Conservation (phyloP, 1,140 invertebrate genomes). For the Drosophila sp. region DNA sequence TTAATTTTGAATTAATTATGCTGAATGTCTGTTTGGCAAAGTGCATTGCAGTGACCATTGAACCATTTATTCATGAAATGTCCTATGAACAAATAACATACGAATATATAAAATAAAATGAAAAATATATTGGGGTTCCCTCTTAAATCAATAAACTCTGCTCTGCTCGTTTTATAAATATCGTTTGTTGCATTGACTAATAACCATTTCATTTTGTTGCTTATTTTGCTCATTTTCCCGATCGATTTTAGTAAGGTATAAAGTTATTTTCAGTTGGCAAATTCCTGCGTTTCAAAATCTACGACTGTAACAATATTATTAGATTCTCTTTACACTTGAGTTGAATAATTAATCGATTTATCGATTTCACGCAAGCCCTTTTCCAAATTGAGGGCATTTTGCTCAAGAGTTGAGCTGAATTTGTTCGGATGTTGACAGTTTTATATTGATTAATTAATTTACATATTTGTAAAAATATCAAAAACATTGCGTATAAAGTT, state of each 20-base stretch:
- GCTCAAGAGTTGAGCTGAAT: not conserved
- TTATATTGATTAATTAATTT: slow-evolving; percentile 28
- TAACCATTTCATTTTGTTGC: slow-evolving; percentile 39
- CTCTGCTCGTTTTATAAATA: slow-evolving; percentile 59
- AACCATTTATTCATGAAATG: slow-evolving; percentile 77
- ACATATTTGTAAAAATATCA: slow-evolving; percentile 49
- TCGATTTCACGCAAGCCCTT: too few species aligned
- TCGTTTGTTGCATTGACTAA: slow-evolving; percentile 77
- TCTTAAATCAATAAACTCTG: slow-evolving; percentile 25
- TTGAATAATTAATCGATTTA: not conserved
- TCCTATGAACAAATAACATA: slow-evolving; percentile 41
- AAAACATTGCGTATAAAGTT: slow-evolving; percentile 54
- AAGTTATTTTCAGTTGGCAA: too few species aligned
- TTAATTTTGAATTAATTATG: slow-evolving; percentile 44
- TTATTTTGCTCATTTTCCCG: slow-evolving; percentile 9
- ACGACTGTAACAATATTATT: not conserved
- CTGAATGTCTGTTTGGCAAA: slow-evolving; percentile 42
- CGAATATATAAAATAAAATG: slow-evolving; percentile 34
- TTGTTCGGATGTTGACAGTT: slow-evolving; percentile 38
- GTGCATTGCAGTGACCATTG: slow-evolving; percentile 44
- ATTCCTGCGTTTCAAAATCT: not conserved
- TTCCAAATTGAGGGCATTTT: not conserved
- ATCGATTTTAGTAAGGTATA: too few species aligned
- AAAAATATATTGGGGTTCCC: not conserved
- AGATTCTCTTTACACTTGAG: not conserved